Evolutionary conservation across 30 jellyfish, hydroid and myxozoan genomes (phyloP).

Genomic region (Sanderia malayensis): DNA sequence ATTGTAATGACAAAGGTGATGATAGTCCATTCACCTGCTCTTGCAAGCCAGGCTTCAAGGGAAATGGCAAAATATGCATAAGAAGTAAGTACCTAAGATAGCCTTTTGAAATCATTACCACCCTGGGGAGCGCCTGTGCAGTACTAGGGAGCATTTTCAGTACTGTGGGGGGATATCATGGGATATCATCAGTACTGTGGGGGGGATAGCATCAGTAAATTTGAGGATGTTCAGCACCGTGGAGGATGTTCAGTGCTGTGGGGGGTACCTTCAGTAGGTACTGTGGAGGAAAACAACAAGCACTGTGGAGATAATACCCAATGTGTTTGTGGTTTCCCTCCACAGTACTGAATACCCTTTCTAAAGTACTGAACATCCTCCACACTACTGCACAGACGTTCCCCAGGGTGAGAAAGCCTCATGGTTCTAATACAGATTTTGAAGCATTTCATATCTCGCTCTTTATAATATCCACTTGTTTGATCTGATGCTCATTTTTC

Average conservation of each 20-base stretch:
- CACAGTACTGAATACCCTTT: not conserved
- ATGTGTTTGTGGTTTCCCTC: not conserved
- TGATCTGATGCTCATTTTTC: not conserved
- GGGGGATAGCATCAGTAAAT: not conserved
- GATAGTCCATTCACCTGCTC: not conserved
- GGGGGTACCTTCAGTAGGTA: not conserved
- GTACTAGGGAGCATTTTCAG: not conserved
- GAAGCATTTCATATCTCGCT: not conserved
- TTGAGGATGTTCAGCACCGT: no score
- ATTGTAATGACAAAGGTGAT: not conserved
- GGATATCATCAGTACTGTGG: not conserved
- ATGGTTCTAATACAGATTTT: not conserved
- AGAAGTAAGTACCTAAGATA: constrained; percentile 17
- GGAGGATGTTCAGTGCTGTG: constrained; percentile 2
- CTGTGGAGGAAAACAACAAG: constrained; percentile 1
- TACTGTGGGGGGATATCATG: not conserved
- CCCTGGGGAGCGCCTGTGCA: not conserved
- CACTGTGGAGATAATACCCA: not conserved
- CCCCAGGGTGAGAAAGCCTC: constrained; percentile 1
- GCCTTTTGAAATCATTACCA: constrained; percentile 1
- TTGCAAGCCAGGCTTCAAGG: not conserved
- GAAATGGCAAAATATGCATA: constrained; percentile 15
- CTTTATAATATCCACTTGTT: not conserved
- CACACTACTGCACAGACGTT: not conserved
- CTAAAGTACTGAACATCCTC: not conserved